phyloP scores from a whole-genome alignment of 2,113 vertebrate genomes.

The Toxotes chatareus region DNA sequence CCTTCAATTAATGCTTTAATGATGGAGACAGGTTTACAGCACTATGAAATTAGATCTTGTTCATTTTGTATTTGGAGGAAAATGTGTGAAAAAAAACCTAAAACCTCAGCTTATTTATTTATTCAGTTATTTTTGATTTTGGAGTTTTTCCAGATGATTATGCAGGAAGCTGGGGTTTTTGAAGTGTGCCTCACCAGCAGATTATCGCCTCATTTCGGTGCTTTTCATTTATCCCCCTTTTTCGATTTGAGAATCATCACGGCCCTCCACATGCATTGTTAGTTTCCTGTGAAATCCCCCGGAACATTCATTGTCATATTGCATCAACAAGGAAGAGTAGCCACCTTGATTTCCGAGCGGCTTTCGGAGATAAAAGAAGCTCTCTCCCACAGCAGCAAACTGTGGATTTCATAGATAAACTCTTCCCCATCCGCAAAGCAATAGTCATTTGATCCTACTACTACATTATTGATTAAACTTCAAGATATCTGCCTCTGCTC shows the following conservation, averaged over 20 bases:
- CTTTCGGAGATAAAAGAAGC: not conserved
- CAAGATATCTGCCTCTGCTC: not conserved
- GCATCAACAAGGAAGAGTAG: not conserved
- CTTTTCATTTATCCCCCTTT: not conserved
- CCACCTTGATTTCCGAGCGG: not conserved
- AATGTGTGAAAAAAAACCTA: not conserved
- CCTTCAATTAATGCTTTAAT: not conserved
- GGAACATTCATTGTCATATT: not conserved
- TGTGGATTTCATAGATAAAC: not conserved
- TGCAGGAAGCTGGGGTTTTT: not conserved
- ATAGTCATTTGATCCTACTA: conserved; percentile 14
- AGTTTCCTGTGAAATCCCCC: conserved; percentile 4
- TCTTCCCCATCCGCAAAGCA: not conserved
- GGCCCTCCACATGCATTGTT: not conserved
- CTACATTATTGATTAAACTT: conserved; percentile 25
- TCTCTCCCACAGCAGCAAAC: not conserved
- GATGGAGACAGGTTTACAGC: not conserved
- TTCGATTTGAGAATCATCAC: not conserved
- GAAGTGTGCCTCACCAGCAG: not conserved
- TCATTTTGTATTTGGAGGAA: not conserved
- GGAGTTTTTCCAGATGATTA: conserved; percentile 9
- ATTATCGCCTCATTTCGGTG: not conserved
- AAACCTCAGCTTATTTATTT: no score
- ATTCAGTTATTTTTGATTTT: not conserved
- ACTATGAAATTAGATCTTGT: not conserved